Conservation (phyloP, 2,797 vertebrate species). For the Typhlichthys subterraneus region DNA sequence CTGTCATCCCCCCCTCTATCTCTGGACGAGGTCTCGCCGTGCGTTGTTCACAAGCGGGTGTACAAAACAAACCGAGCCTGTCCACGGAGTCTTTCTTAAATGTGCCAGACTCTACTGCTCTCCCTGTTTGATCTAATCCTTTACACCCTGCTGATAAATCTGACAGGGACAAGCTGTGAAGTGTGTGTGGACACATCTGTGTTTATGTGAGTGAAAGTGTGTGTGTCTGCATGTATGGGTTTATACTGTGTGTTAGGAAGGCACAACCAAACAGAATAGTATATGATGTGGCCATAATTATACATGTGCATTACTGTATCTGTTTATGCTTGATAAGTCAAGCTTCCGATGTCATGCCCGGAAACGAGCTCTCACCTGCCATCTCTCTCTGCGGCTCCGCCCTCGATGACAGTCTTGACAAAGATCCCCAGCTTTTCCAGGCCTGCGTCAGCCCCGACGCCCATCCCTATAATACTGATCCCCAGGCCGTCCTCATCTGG, state of each 20-base stretch:
- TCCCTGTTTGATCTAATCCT: constrained; percentile 44
- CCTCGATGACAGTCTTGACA: constrained; percentile 96
- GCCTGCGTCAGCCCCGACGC: constrained; percentile 95
- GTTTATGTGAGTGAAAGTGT: constrained; percentile 18
- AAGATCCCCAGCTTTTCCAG: constrained; percentile 98
- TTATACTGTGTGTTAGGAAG: background rate
- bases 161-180: constrained; percentile 43
- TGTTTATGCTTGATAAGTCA: background rate
- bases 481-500: constrained; percentile 96
- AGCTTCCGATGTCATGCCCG: no score
- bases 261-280: no score
- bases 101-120: constrained; percentile 23
- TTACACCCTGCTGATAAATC: constrained; percentile 61
- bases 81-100: constrained; percentile 12
- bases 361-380: constrained; percentile 80
- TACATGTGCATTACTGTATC: no score
- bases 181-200: background rate
- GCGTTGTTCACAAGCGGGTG: constrained; percentile 29
- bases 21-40: constrained; percentile 38
- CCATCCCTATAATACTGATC: constrained; percentile 99
- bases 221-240: background rate
- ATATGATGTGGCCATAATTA: no score
- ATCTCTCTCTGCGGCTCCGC: constrained; percentile 93
- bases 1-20: constrained; percentile 42
- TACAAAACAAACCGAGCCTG: background rate